Base-by-base conservation (phyloP, 2,888 invertebrate genomes). In the Agelastica alni region DNA sequence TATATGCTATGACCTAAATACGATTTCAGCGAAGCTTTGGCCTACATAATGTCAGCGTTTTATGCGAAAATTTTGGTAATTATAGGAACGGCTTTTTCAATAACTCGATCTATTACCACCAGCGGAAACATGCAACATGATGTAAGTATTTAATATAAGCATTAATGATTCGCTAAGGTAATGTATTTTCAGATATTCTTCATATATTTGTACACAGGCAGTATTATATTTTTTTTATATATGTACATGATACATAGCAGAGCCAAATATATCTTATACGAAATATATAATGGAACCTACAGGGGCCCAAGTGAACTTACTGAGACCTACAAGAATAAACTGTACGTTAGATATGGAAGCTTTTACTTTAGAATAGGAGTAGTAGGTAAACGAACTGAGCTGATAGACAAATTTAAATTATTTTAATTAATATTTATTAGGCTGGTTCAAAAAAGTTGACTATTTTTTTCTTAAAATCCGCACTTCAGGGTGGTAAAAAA, bases 291-390 rank as follows among this genome's bases (percentile, higher is more conserved):
- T 18, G 28, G 31, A 30, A 9, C 14, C n/a, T 37, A 37, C 20
- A 48, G 36, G 9, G 41, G 20, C 12, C 34, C 51, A 4, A 48
- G 18, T 22, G 58, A 51, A 6, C 7, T 30, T 10, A 2, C 26
- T 3, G 37, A 16, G 20, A 39, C 13, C 1, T 41, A 47, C 7
- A 58, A 52, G 9, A 44, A 34, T 34, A 45, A 55, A 37, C 12
- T 49, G 3, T 51, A 59, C 26, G 36, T 51, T 30, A 82, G 89
- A 65, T 91, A 91, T 72, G 93, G 92, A 44, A 92, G 91, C 76
- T 93, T 93, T 76, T 93, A 93, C 77, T 80, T 93, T 46, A 82
- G 92, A 64, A 84, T 93, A 30, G 93, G 93, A 44, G 92, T 92
- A 47, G 87, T 89, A 63, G 88, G 89, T 87, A 78, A 61, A n/a